Conservation (phyloP, 2,113 vertebrate genomes). For the Spilogale gracilis region DNA sequence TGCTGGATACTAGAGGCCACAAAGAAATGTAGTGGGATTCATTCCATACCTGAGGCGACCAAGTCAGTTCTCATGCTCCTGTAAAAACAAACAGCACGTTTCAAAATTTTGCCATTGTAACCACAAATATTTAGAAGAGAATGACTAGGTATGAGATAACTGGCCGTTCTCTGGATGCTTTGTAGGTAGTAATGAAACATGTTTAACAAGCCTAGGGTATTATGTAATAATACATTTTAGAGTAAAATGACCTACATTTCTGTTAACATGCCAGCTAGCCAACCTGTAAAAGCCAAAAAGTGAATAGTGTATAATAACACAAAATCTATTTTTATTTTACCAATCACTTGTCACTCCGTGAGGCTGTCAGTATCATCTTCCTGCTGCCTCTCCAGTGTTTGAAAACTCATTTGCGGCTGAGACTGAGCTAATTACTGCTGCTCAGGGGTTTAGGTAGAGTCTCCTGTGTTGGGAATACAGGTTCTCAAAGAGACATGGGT, state of each 20-base stretch:
- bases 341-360: neutral
- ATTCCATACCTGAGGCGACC: conserved; percentile 80
- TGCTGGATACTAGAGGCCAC: neutral
- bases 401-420: neutral
- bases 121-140: conserved; percentile 68
- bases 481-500: neutral
- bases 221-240: conserved; percentile 17
- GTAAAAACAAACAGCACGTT: conserved; percentile 77
- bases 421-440: neutral
- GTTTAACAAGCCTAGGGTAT: neutral
- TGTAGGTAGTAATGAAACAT: conserved; percentile 3
- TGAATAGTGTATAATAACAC: neutral
- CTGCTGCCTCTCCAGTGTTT: neutral
- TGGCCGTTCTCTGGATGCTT: conserved; percentile 63
- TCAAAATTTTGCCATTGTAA: conserved; percentile 43
- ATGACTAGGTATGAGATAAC: conserved; percentile 55
- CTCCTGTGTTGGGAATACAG: neutral
- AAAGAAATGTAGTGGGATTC: conserved; percentile 41
- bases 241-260: conserved; percentile 14
- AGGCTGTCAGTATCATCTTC: neutral
- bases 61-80: conserved; percentile 67
- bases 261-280: neutral
- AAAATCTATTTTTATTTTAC: neutral
- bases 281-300: neutral
- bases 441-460: neutral